Base-by-base conservation (phyloP, 2,113 vertebrate genomes). In the Salvelinus sp. region DNA sequence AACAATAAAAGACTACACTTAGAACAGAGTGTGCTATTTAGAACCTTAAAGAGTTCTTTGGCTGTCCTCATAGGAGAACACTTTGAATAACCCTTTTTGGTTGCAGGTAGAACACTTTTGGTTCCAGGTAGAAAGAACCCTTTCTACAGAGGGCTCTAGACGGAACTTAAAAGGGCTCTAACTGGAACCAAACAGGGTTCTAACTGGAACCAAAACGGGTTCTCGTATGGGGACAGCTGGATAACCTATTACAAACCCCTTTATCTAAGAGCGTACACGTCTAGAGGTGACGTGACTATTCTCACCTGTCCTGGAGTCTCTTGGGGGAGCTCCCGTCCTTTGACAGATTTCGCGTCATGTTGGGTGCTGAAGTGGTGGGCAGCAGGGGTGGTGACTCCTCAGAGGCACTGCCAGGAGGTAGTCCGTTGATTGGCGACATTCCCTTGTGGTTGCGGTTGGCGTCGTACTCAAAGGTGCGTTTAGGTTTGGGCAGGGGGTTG, bases 381-480 rank as follows among this genome's bases (percentile, higher is more conserved):
- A 97, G 92, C 2, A 96, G 96, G 0, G 96, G 96, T 28, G 96
- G 95, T 84, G 95, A 95, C 89, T 96, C 94, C 89, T 96, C 94
- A 54, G 93, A 71, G 6, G 87, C 81, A 76, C 91, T 90, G 54
- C 94, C 92, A 80, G 92, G 93, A 95, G 95, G 95, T 95, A 98
- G 93, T 92, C 96, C 96, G 92, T 97, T 98, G 85, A 91, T 93
- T 2, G 96, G 88, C 38, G 58, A 74, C 83, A 90, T 91, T 76
- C 77, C 93, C 88, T 94, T 96, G 87, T 96, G 94, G 81, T 88
- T 95, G 81, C 92, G 95, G 88, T 99, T 97, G 80, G 96, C 96
- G 77, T 99, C 97, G 0, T 99, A 99, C 88, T 98, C 97, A 86
- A 99, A 99, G 93, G 98, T 99, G 92, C 98, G 96, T 91, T 97